Conservation (phyloP, 2,888 invertebrate species). For the Encarsia formosa region DNA sequence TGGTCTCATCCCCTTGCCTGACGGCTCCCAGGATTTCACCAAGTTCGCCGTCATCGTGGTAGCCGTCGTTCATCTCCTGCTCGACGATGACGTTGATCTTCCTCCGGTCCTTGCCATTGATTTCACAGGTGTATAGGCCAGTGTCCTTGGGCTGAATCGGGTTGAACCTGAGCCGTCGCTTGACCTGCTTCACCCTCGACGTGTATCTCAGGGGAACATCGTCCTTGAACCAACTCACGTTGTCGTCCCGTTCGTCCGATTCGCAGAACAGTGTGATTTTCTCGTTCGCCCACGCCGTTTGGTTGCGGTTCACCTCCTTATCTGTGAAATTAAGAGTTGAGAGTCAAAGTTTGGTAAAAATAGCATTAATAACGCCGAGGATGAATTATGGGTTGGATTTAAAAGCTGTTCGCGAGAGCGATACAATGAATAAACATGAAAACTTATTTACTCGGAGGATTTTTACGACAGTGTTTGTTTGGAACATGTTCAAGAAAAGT, state of each 20-base stretch:
- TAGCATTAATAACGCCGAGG: no score
- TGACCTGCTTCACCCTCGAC: slow-evolving; percentile 35
- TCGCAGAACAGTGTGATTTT: slow-evolving; percentile 41
- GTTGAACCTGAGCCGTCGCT: slow-evolving; percentile 41
- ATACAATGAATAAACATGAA: no score
- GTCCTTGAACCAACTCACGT: slow-evolving; percentile 43
- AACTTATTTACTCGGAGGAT: no score
- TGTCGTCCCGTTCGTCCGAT: slow-evolving; percentile 28
- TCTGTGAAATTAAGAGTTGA: neutral
- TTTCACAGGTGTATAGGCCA: slow-evolving; percentile 40
- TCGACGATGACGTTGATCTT: slow-evolving; percentile 41
- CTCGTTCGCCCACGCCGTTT: slow-evolving; percentile 36
- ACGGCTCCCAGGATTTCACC: slow-evolving; percentile 35
- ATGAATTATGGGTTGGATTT: no score
- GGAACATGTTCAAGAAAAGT: no score
- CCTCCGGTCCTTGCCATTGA: slow-evolving; percentile 31
- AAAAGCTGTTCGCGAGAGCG: no score
- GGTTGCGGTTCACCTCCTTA: slow-evolving; percentile 25
- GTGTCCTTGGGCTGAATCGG: slow-evolving; percentile 37
- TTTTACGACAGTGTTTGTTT: no score
- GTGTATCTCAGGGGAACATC: slow-evolving; percentile 30
- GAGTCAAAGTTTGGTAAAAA: no score
- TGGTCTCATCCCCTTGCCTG: slow-evolving; percentile 44
- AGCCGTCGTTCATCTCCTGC: slow-evolving; percentile 38
- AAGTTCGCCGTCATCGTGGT: slow-evolving; percentile 39